Percentiles rank a stretch among this genome's conserved stretches.
phyloP scores from a whole-genome alignment of 2,888 invertebrate species.

The Cryptus viduatorius region DNA sequence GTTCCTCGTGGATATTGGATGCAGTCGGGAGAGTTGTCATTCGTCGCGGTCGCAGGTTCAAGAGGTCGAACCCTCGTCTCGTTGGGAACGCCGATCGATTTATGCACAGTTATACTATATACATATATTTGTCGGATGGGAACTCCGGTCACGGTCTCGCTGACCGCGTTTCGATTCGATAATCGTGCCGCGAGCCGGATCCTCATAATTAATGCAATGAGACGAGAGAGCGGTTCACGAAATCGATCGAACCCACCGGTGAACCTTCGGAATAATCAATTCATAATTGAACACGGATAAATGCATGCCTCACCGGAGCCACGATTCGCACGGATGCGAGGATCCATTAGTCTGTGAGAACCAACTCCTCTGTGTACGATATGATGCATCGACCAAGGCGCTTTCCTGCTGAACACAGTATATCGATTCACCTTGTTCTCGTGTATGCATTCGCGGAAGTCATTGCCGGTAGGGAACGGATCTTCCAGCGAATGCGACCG shows the following conservation, averaged over 20 bases:
- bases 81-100: slow-evolving; percentile 1
- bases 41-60: slow-evolving; percentile 41
- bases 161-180: slow-evolving; percentile 67
- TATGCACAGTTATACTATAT: not conserved
- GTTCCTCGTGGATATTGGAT: slow-evolving; percentile 11
- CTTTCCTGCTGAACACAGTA: slow-evolving; percentile 41
- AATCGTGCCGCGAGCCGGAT: slow-evolving; percentile 65
- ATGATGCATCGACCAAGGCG: slow-evolving; percentile 39
- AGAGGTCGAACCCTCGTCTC: slow-evolving; percentile 40
- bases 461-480: not conserved
- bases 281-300: slow-evolving; percentile 67
- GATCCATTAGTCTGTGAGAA: slow-evolving; percentile 10
- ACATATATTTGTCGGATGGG: slow-evolving; percentile 51
- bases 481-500: not conserved
- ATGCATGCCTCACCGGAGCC: slow-evolving; percentile 29
- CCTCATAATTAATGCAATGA: slow-evolving; percentile 76
- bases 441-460: slow-evolving; percentile 46
- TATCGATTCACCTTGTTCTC: not conserved
- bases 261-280: slow-evolving; percentile 64
- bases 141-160: slow-evolving; percentile 56
- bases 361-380: slow-evolving; percentile 20
- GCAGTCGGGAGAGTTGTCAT: slow-evolving; percentile 26
- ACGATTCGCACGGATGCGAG: slow-evolving; percentile 32
- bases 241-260: slow-evolving; percentile 37
- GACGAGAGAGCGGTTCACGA: slow-evolving; percentile 42